Conservation (phyloP, 2,113 vertebrate genomes). For the Gavia stellata region DNA sequence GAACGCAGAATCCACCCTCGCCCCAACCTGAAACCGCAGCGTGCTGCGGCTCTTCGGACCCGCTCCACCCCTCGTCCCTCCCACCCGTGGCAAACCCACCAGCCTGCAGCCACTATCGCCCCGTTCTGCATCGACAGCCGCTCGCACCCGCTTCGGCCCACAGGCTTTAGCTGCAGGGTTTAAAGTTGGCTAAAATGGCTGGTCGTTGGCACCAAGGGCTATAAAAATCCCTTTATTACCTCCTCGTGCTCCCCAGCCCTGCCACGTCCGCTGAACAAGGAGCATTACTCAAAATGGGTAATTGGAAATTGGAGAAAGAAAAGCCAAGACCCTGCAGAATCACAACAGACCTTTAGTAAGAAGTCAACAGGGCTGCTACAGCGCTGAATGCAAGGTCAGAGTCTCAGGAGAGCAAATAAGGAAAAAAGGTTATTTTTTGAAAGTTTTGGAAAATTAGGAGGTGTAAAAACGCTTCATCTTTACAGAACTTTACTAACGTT, state of each 20-base stretch:
- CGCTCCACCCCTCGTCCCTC: not conserved
- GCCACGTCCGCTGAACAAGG: not conserved
- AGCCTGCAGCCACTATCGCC: not conserved
- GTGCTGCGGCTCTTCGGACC: not conserved
- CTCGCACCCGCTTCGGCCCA: not conserved
- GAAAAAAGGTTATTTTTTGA: not conserved
- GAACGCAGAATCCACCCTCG: not conserved
- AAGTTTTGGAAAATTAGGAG: not conserved
- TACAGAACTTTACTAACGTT: not conserved
- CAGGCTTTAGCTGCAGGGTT: not conserved
- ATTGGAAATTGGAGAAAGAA: not conserved
- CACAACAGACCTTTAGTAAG: accelerated
- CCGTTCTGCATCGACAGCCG: too few species aligned
- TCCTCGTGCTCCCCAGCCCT: not conserved
- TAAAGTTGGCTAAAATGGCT: not conserved
- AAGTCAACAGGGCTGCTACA: not conserved
- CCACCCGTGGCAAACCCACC: not conserved
- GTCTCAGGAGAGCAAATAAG: not conserved
- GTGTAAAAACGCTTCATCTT: not conserved
- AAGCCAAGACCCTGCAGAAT: not conserved
- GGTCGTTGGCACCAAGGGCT: not conserved
- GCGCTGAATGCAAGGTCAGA: not conserved
- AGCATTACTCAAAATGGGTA: accelerated
- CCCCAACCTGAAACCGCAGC: not conserved
- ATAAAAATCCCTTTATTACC: not conserved